Evolutionary conservation across 2,113 vertebrate genomes (phyloP).

Genomic region (Actenoides lindsayi): DNA sequence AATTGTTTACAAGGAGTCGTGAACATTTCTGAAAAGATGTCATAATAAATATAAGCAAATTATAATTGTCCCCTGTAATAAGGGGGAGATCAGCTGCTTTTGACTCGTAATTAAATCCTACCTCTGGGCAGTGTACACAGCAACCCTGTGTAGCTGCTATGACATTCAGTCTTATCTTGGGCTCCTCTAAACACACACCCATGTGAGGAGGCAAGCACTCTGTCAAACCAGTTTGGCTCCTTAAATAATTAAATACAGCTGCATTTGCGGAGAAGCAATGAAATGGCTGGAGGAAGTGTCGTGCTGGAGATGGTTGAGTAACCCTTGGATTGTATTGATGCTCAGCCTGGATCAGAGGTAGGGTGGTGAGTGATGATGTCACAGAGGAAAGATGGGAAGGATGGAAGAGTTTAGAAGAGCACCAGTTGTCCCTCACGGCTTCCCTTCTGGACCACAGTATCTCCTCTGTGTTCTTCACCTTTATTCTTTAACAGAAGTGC

Average conservation of each 20-base stretch:
- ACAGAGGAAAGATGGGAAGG: background rate
- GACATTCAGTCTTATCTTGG: slow-evolving; percentile 20
- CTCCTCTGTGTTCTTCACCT: fast-evolving
- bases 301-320: background rate
- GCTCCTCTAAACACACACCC: slow-evolving; percentile 38
- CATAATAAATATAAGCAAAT: slow-evolving; percentile 22
- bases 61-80: slow-evolving; percentile 21
- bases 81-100: background rate
- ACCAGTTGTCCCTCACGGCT: background rate
- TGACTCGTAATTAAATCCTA: slow-evolving; percentile 50
- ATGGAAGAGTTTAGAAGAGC: background rate
- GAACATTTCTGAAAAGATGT: background rate
- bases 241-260: background rate
- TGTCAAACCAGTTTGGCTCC: slow-evolving; percentile 32
- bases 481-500: background rate
- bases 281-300: background rate
- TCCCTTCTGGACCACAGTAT: background rate
- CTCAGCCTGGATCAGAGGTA: background rate
- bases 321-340: fast-evolving
- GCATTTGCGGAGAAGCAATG: background rate
- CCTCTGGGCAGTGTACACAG: slow-evolving; percentile 24
- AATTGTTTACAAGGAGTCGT: slow-evolving; percentile 6
- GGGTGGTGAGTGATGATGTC: background rate
- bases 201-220: background rate
- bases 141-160: background rate